Base-by-base conservation (phyloP, 2,797 vertebrate species). In the Halcyon chelicuti region DNA sequence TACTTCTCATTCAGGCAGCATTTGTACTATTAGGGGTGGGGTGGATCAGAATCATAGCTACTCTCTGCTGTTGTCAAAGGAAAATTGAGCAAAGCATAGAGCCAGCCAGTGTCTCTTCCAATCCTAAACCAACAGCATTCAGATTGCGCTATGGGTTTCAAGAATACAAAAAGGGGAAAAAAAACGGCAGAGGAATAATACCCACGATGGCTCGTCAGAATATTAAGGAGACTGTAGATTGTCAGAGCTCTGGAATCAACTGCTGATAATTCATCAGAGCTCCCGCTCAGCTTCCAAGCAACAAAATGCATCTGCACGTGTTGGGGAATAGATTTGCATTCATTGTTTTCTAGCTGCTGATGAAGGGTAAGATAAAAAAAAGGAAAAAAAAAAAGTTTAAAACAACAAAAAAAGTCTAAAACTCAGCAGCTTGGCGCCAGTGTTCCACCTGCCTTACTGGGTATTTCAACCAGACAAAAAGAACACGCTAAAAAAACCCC, bases 191-290 rank as follows among this genome's bases (percentile, higher is more conserved):
- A 74, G 51, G 54, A 96, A 95, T 68, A 95, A 93, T 93, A 92
- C 49, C 79, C 83, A 79, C 0, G 1, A 87, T 39, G 26, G 77
- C 82, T 92, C 5, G 4, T 83, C 85, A 71, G 93, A 96, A 96
- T 94, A 95, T 85, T 93, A 96, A 94, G 73, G 60, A 84, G 76
- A 90, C 7, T 77, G 77, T 17, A 63, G 80, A 92, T 79, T 94
- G 82, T 94, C 71, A 93, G 49, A 90, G 88, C 67, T 35, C 76
- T 90, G 71, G 83, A 92, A 97, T 82, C 11, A 6, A 74, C 78
- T 77, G 35, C 73, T 73, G 77, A 65, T 87, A 92, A 91, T 86
- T 94, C 74, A 87, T 77, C 61, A 91, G 61, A 92, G 61, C 46
- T 94, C 76, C 73, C 73, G 88, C 68, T 92, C 46, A 47, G 80